These are phyloP conservation scores for Ruditapes philippinarum DNA, from an alignment of 1,140 invertebrate species.

Conservation along the genomic window DNA sequence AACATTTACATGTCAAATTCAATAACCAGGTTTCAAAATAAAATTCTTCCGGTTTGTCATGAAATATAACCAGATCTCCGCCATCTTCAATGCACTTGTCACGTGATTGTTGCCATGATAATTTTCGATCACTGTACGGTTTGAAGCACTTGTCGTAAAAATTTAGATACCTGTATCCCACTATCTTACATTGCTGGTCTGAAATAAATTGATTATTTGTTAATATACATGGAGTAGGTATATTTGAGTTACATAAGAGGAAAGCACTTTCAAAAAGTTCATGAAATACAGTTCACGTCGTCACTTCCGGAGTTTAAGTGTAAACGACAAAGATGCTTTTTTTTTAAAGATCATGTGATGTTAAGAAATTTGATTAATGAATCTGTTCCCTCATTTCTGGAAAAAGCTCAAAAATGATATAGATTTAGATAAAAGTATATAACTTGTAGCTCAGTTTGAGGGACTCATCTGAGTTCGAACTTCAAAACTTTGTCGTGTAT, in stretches of 20 bases:
- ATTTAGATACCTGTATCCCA: not conserved
- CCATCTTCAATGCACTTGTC: conserved; percentile 11
- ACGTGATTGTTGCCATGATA: conserved; percentile 30
- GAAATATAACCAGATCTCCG: conserved; percentile 37
- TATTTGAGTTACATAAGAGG: too few species aligned
- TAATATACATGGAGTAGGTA: not conserved
- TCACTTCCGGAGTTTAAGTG: not conserved
- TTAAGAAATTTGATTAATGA: too few species aligned
- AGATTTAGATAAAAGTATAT: too few species aligned
- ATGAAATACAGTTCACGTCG: too few species aligned
- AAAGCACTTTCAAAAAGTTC: too few species aligned
- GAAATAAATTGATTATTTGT: too few species aligned
- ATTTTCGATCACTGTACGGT: not conserved
- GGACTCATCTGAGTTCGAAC: too few species aligned
- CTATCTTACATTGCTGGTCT: not conserved
- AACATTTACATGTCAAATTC: not conserved
- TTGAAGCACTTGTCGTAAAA: not conserved
- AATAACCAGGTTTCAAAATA: conserved; percentile 11
- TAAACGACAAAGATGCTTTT: not conserved
- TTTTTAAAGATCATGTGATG: too few species aligned
- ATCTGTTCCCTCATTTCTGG: too few species aligned
- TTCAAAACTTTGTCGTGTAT: too few species aligned
- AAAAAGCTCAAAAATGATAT: too few species aligned
- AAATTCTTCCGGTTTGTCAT: not conserved
- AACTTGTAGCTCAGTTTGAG: too few species aligned